Base-by-base conservation (phyloP, 2,888 invertebrate species). In the Drosophila aldrichi region DNA sequence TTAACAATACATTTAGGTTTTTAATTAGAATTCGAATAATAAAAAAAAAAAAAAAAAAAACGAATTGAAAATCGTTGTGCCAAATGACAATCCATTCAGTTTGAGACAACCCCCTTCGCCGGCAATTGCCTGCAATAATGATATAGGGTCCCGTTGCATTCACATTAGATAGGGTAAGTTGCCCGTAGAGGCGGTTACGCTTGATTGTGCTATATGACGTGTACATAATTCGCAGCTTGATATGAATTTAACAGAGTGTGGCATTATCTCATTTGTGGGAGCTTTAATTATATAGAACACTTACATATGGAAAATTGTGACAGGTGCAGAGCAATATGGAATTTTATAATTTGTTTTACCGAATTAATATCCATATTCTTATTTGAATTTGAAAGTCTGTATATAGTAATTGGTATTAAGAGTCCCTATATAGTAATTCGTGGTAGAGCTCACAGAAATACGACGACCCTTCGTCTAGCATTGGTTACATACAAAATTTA, bases 191-290 rank as follows among this genome's bases (percentile, higher is more conserved):
- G 88, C 71, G 88, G 88, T 82, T 88, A 90, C 82, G 90, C 87
- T 77, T 90, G 79, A 86, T 88, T 89, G 89, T 87, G 87, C 74
- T 86, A 68, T 77, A 88, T 88, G 81, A 86, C 87, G 87, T 86
- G 86, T 82, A 67, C 70, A 70, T 88, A 87, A 90, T 81, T 90
- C 77, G 49, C 68, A 70, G 62, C 41, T 32, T 67, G 71, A 57
- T 76, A 71, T 16, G 20, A 38, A 38, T 54, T 52, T 41, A 49
- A 58, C 44, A 43, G 63, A 57, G 58, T 62, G 44, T 16, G 48
- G 44, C 60, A 55, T 14, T 46, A 54, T 51, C 49, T 51, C 63
- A 48, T 64, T 65, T 60, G 25, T 58, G 43, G 20, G 22, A 57
- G 32, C 38, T 48, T 55, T 71, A 77, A 79, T 85, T 64, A 82